Percentiles rank a stretch among this genome's conserved stretches.
phyloP scores from a whole-genome alignment of 2,888 invertebrate genomes.

The Cryptocheilus praepositus region DNA sequence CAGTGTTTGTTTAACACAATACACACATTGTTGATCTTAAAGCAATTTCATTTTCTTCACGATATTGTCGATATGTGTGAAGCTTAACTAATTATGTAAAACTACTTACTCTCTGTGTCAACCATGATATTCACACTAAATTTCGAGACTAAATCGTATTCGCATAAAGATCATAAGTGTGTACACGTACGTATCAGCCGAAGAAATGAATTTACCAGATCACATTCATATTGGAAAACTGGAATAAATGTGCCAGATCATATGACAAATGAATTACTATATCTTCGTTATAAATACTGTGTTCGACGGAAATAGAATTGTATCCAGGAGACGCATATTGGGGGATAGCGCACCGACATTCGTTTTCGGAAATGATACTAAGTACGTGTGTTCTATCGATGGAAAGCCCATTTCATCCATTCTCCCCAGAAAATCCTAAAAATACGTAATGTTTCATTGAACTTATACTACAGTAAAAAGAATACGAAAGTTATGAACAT shows the following conservation, averaged over 20 bases:
- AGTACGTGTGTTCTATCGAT: constrained; percentile 66
- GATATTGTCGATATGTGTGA: neutral
- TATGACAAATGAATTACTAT: constrained; percentile 52
- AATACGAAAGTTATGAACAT: neutral
- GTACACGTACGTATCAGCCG: neutral
- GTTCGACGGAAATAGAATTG: constrained; percentile 71
- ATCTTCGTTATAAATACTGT: constrained; percentile 73
- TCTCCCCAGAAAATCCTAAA: constrained; percentile 66
- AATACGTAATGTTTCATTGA: constrained; percentile 11
- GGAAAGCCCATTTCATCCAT: constrained; percentile 70
- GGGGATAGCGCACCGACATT: constrained; percentile 67
- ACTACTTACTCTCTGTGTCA: no score
- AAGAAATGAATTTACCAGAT: neutral
- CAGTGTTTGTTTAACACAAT: constrained; percentile 15
- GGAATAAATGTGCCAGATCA: constrained; percentile 6
- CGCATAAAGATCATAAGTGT: neutral
- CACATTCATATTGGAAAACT: neutral
- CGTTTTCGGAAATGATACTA: constrained; percentile 70
- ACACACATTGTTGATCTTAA: neutral
- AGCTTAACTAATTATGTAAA: neutral
- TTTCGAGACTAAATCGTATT: neutral
- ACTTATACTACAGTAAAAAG: neutral
- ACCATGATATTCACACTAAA: no score
- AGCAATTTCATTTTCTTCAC: neutral
- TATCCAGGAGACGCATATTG: constrained; percentile 64